Evolutionary conservation across 2,888 invertebrate species (phyloP).

Genomic region (Platycheirus rosarum): DNA sequence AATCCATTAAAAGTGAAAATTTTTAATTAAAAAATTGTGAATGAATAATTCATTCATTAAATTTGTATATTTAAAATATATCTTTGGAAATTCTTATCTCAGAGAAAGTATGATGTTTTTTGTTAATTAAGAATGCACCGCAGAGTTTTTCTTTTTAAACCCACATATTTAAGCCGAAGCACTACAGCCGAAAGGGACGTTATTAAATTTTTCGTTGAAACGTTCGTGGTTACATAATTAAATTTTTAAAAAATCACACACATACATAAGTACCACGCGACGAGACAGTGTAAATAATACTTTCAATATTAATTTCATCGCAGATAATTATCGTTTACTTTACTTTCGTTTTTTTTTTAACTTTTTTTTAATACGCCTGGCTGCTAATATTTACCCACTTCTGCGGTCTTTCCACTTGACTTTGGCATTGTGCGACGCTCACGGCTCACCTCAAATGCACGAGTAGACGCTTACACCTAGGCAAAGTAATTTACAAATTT

Average conservation of each 20-base stretch:
- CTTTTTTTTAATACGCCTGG: constrained; percentile 31
- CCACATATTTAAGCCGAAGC: too few species aligned
- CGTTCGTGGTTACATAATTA: constrained; percentile 5
- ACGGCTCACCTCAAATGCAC: constrained; percentile 29
- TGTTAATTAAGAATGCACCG: too few species aligned
- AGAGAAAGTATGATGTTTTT: too few species aligned
- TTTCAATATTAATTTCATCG: constrained; percentile 34
- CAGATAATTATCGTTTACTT: constrained; percentile 35
- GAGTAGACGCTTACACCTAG: constrained; percentile 29
- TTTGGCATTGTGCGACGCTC: constrained; percentile 39
- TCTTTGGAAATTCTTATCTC: too few species aligned
- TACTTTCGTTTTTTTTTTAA: constrained; percentile 40
- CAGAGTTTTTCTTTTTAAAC: too few species aligned
- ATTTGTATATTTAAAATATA: too few species aligned
- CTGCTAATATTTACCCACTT: constrained; percentile 15
- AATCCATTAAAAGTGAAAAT: too few species aligned
- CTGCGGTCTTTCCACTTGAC: constrained; percentile 16
- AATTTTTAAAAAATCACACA: too few species aligned
- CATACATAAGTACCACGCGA: neutral
- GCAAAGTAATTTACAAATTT: constrained; percentile 29
- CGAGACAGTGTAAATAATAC: constrained; percentile 17
- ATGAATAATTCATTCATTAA: too few species aligned
- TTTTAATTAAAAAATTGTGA: too few species aligned
- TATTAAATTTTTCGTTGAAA: constrained; percentile 4
- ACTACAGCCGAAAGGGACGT: too few species aligned